Percentiles rank a stretch among this genome's conserved stretches.
These are phyloP conservation scores for Drosophila borealis DNA, from an alignment of 2,888 invertebrate genomes.

Conservation along the genomic window DNA sequence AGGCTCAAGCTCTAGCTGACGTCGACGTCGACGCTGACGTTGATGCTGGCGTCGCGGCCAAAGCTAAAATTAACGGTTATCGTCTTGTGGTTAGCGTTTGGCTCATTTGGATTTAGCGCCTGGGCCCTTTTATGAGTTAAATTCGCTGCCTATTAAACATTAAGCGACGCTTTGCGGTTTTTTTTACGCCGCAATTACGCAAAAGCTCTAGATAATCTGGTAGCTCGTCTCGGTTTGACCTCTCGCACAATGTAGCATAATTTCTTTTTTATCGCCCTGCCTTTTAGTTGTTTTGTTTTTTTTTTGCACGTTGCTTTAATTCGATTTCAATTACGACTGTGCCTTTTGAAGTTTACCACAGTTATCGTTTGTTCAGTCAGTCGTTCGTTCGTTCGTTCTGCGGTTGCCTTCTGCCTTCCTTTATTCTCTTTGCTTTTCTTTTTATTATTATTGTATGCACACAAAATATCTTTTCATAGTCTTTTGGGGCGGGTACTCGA, in stretches of 20 bases:
- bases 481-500: conserved; percentile 27
- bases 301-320: conserved; percentile 74
- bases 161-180: conserved; percentile 52
- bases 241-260: conserved; percentile 78
- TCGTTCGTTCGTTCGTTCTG: conserved; percentile 41
- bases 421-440: conserved; percentile 14
- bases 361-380: conserved; percentile 54
- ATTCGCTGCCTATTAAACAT: conserved; percentile 57
- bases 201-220: conserved; percentile 23
- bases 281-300: conserved; percentile 35
- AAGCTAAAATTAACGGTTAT: conserved; percentile 69
- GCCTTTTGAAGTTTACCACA: conserved; percentile 69
- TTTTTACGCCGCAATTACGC: conserved; percentile 48
- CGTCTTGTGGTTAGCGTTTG: conserved; percentile 36
- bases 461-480: conserved; percentile 64
- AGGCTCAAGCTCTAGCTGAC: conserved; percentile 5
- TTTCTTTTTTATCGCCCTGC: conserved; percentile 75
- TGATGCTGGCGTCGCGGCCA: conserved; percentile 26
- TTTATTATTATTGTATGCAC: conserved; percentile 59
- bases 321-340: conserved; percentile 79
- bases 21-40: conserved; percentile 4
- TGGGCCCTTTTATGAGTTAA: conserved; percentile 73
- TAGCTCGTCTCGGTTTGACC: conserved; percentile 51
- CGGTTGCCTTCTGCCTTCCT: conserved; percentile 32
- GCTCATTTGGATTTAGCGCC: conserved; percentile 64